Evolutionary conservation across 2,888 invertebrate genomes (phyloP).

Genomic region (Himalopsyche japonica): DNA sequence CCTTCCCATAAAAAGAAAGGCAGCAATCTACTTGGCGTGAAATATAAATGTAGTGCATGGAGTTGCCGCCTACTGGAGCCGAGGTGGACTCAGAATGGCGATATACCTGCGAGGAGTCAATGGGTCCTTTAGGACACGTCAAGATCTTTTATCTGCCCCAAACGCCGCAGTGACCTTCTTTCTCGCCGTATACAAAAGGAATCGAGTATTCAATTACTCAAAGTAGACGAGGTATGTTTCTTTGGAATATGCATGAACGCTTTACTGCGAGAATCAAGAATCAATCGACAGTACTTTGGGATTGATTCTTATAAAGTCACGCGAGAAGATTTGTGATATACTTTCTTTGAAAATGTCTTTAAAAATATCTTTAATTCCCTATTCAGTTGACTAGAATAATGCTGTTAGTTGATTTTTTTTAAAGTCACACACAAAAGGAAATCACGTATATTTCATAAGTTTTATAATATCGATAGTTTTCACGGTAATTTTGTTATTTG

Average conservation of each 20-base stretch:
- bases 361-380: too few relatives aligned
- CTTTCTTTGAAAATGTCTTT: too few relatives aligned
- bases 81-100: background rate
- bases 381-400: too few relatives aligned
- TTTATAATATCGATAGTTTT: too few relatives aligned
- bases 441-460: too few relatives aligned
- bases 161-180: slow-evolving; percentile 31
- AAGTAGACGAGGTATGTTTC: background rate
- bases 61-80: background rate
- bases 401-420: too few relatives aligned
- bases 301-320: background rate
- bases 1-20: background rate
- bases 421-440: too few relatives aligned
- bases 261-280: background rate
- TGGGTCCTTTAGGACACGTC: slow-evolving; percentile 32
- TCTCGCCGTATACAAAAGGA: slow-evolving; percentile 12
- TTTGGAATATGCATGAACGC: background rate
- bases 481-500: too few relatives aligned
- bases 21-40: background rate
- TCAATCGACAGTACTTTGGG: background rate
- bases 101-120: slow-evolving; percentile 24
- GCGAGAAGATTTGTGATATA: background rate
- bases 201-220: slow-evolving; percentile 33
- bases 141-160: slow-evolving; percentile 15
- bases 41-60: background rate